Base-by-base conservation (phyloP, 1,140 invertebrate species). In the Acromyrmex charruanus region DNA sequence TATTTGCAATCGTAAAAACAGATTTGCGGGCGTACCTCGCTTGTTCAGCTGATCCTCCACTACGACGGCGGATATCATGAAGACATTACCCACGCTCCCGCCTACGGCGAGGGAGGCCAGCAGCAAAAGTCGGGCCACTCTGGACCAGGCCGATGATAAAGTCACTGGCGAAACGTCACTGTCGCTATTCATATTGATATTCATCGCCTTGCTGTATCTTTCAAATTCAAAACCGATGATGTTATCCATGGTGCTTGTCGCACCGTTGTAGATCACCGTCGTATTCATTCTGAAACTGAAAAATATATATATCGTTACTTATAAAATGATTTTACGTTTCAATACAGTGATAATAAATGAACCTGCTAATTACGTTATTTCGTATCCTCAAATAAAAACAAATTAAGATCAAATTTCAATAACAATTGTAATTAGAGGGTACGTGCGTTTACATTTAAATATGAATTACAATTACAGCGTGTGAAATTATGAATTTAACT, bases 61-160 rank as follows among this genome's bases (percentile, higher is more conserved):
- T 95, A 97, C 97, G 44, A 98, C 96, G 3, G 97, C 97, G 49
- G 97, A 97, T 91, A 98, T 97, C 96, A 97, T 97, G 92, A 97
- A 98, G 65, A 97, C 96, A 91, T 97, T 97, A 31, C 97, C 97
- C 51, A 97, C 96, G 85, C 97, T 97, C 3, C 97, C 97, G 21
- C 97, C 91, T 0, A 96, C 96, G 0, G 97, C 96, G 49, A 97
- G 95, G 0, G 96, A 96, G 0, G 97, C 96, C 31, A 98, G 94
- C 25, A 98, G 93, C 10, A 98, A 92, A 0, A 98, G 95, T 53
- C 97, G 94, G 0, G 96, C 96, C 6, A 98, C 95, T 51, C 96
- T 95, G 6, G 97, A 96, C 97, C 97, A 98, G 39, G 97, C 97
- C 1, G 95, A 94, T 44, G 96, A 96, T 14, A 97, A 90, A 2